These are phyloP conservation scores for Marasmarcha lunaedactyla DNA, from an alignment of 2,888 invertebrate species.

Conservation along the genomic window DNA sequence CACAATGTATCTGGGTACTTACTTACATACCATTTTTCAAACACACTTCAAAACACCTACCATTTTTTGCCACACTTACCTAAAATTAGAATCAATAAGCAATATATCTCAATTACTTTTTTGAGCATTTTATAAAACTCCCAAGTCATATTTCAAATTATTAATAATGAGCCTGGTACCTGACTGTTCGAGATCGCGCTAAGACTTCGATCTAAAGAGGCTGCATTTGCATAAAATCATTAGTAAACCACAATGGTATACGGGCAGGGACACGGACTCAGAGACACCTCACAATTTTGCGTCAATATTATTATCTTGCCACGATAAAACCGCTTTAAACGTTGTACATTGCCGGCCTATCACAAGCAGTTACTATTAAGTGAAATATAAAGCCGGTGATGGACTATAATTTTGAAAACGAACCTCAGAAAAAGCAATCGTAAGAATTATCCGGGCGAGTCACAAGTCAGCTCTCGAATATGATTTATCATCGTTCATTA, in stretches of 20 bases:
- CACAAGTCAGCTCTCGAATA: constrained; percentile 66
- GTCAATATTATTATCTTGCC: constrained; percentile 31
- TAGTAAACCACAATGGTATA: constrained; percentile 69
- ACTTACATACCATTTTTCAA: no score
- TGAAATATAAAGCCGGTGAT: constrained; percentile 22
- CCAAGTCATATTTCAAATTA: constrained; percentile 65
- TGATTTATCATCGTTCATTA: constrained; percentile 72
- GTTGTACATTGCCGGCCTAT: constrained; percentile 14
- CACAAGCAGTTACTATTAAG: no score
- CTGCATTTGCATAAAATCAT: constrained; percentile 71
- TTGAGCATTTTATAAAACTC: constrained; percentile 42
- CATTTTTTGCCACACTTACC: background rate
- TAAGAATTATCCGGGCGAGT: constrained; percentile 41
- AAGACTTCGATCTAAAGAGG: constrained; percentile 70
- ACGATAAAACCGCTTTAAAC: constrained; percentile 1
- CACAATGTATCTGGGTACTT: no score
- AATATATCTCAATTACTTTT: constrained; percentile 1
- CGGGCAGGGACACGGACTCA: constrained; percentile 63
- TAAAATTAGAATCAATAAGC: background rate
- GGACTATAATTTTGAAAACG: constrained; percentile 17
- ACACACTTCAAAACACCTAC: no score
- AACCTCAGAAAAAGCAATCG: constrained; percentile 22
- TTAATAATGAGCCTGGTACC: constrained; percentile 68
- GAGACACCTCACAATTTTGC: constrained; percentile 54
- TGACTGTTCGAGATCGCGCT: constrained; percentile 68